Evolutionary conservation across 2,888 invertebrate genomes (phyloP), one percentile per base, ranked within the genome.

Genomic region (Andrena bucephala): DNA sequence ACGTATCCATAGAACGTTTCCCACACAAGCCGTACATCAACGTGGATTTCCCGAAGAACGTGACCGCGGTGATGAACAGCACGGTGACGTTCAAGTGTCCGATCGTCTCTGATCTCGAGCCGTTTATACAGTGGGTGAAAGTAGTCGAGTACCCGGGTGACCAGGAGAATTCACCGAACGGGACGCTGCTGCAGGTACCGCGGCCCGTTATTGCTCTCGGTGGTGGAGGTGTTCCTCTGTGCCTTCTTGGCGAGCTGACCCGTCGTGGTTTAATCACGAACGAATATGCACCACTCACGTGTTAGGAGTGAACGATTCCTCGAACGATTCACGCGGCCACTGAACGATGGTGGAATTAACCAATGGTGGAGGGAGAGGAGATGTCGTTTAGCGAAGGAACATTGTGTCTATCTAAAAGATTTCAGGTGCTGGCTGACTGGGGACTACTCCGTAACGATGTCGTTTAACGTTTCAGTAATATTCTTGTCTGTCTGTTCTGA

Each of bases 21-120:
- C 97, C 98, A 83, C 96, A 97, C 90, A 96, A 96, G 93, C 98
- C 98, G 54, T 97, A 98, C 93, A 97, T 98, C 93, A 96, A 96
- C 94, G 97, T 96, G 92, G 97, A 96, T 83, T 96, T 96, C 94
- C 98, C 98, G 42, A 96, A 96, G 92, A 99, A 99, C 94, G 94
- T 96, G 92, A 98, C 98, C 1, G 97, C 96, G 27, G 89, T 96
- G 84, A 95, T 97, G 69, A 97, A 98, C 91, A 95, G 96, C 68
- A 96, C 96, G 27, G 97, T 96, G 48, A 95, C 93, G 42, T 96
- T 99, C 89, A 95, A 96, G 87, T 99, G 99, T 94, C 96, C 97
- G 63, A 95, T 97, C 74, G 92, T 95, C 42, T 97, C 97, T 52
- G 98, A 99, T 92, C 95, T 98, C 86, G 97, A 97, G 92, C 97